A percentile compares a stretch with the other conserved stretches of the same genome.
Conservation (phyloP, 2,113 vertebrate species). For the Alouatta palliata region DNA sequence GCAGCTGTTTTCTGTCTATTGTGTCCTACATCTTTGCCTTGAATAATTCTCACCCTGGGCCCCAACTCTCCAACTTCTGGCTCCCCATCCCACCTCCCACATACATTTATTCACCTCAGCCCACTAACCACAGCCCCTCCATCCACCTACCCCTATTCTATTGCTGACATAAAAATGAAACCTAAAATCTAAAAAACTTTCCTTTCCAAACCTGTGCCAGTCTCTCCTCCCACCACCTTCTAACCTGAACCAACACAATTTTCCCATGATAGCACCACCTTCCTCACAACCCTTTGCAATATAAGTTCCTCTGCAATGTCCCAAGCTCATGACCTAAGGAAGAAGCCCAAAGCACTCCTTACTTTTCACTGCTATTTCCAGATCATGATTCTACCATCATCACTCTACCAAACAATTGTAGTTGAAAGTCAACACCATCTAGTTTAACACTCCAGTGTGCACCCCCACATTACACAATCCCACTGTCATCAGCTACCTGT, state of each 20-base stretch:
- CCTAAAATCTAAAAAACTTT: background rate
- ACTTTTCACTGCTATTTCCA: background rate
- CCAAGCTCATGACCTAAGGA: background rate
- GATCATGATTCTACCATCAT: background rate
- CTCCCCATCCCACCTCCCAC: accelerated
- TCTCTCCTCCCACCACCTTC: background rate
- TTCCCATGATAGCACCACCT: accelerated
- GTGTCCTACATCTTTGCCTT: background rate
- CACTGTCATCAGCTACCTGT: accelerated
- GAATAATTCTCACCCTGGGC: too few relatives aligned
- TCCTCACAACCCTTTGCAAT: background rate
- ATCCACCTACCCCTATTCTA: background rate
- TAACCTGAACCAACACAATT: background rate
- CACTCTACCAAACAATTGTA: background rate
- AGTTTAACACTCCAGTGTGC: too few relatives aligned
- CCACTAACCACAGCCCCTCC: too few relatives aligned
- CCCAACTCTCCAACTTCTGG: background rate
- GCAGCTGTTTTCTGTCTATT: background rate
- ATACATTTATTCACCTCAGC: background rate
- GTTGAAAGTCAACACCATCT: accelerated
- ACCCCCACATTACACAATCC: too few relatives aligned
- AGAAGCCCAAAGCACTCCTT: too few relatives aligned
- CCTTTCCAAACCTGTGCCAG: background rate
- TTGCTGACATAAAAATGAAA: background rate
- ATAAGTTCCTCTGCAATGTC: background rate